Conservation (phyloP, 1,140 invertebrate genomes). For the Drosophila simulans region DNA sequence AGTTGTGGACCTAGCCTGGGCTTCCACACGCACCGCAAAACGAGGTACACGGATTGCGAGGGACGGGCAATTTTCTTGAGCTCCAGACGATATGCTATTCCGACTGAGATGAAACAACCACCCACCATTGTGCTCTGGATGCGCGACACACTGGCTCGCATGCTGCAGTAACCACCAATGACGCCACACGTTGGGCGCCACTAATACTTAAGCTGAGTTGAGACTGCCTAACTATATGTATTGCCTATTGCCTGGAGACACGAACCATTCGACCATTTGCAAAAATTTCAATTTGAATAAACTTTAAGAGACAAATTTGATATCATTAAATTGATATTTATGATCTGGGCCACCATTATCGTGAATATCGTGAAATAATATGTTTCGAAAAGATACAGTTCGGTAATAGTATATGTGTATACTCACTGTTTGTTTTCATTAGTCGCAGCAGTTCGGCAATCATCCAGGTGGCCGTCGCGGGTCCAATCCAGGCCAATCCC, state of each 20-base stretch:
- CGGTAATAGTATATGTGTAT: neutral
- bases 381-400: too few species aligned
- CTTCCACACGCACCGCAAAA: neutral
- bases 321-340: too few species aligned
- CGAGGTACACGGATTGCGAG: constrained; percentile 52
- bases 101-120: constrained; percentile 77
- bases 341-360: too few species aligned
- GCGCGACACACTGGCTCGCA: constrained; percentile 9
- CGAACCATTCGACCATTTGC: neutral
- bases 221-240: neutral
- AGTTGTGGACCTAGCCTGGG: neutral
- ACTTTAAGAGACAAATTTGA: neutral
- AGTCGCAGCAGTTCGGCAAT: constrained; percentile 90
- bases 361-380: too few species aligned
- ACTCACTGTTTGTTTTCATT: constrained; percentile 86
- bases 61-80: constrained; percentile 63
- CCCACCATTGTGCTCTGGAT: constrained; percentile 62
- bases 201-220: neutral
- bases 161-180: neutral
- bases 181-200: constrained; percentile 4
- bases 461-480: constrained; percentile 92
- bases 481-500: constrained; percentile 94
- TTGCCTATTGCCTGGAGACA: neutral
- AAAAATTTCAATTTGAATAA: constrained; percentile 6
- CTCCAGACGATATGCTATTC: constrained; percentile 59